A percentile compares a stretch with the other conserved stretches of the same genome.
Conservation (phyloP, 2,113 vertebrate species). For the Gopherus flavomarginatus region DNA sequence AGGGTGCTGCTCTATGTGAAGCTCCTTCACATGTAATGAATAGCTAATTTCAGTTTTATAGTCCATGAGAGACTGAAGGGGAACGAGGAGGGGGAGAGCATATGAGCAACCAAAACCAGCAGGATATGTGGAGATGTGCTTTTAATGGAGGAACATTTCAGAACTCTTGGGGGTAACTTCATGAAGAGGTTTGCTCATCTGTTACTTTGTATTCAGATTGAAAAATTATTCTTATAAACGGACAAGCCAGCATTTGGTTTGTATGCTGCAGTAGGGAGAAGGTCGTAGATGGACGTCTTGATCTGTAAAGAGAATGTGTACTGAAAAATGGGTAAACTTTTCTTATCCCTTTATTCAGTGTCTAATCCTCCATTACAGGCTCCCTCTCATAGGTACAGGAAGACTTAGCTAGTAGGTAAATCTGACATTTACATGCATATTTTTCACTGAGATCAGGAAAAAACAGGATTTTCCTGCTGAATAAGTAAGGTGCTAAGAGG, state of each 20-base stretch:
- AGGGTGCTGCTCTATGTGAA: slow-evolving; percentile 66
- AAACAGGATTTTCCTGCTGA: not conserved
- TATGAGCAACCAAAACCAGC: slow-evolving; percentile 61
- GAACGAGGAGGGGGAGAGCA: not conserved
- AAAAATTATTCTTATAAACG: slow-evolving; percentile 49
- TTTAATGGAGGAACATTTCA: slow-evolving; percentile 73
- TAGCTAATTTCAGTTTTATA: slow-evolving; percentile 76
- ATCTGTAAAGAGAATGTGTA: not conserved
- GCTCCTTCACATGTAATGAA: slow-evolving; percentile 80
- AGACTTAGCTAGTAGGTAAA: not conserved
- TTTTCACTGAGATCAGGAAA: not conserved
- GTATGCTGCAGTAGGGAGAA: not conserved
- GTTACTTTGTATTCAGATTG: slow-evolving; percentile 63
- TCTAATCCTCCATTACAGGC: not conserved
- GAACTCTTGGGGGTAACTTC: slow-evolving; percentile 68
- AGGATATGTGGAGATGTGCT: slow-evolving; percentile 65
- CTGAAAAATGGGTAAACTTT: not conserved
- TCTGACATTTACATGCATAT: rapidly evolving
- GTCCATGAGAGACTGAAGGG: slow-evolving; percentile 68
- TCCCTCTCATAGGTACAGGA: not conserved
- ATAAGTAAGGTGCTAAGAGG: rapidly evolving
- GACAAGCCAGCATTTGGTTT: slow-evolving; percentile 31
- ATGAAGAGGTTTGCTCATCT: slow-evolving; percentile 57
- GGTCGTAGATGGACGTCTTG: not conserved
- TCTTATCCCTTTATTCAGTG: not conserved